Base-by-base conservation (phyloP, 2,888 invertebrate genomes). In the Xanthorhoe spadicearia region DNA sequence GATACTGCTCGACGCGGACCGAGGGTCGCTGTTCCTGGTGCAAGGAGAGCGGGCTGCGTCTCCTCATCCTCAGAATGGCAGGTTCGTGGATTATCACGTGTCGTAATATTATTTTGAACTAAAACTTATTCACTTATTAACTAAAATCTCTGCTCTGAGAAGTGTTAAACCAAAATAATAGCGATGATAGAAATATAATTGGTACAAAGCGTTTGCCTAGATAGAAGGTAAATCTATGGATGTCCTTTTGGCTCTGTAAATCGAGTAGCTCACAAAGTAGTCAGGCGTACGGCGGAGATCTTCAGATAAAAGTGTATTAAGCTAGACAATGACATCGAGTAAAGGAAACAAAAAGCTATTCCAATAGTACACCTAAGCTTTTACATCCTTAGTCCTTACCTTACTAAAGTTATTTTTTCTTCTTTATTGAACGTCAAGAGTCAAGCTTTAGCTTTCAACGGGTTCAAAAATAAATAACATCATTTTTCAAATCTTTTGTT, bases 11-110 rank as follows among this genome's bases (percentile, higher is more conserved):
- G 97, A 98, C 83, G 98, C 98, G 13, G 99, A 99, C 88, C 94
- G 98, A 57, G 98, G 98, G 58, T 98, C 98, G 28, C 92, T 99
- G 80, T 99, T 99, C 92, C 94, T 98, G 78, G 97, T 98, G 65
- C 97, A 97, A 87, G 92, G 93, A 8, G 93, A 93, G 80, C 83
- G 89, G 73, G 86, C 86, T 54, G 83, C 88, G 1, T 82, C 92
- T 60, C 92, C 91, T 1, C 83, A 86, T 19, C 90, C 90, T 46
- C 93, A 92, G 76, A 92, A 90, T 81, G 90, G 92, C 83, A 90
- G 93, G 93, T 93, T 49, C 18, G 64, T 64, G 38, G 4, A 13
- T 9, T 32, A 32, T 6, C 8, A 32, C 7, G 5, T 28, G 5
- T 2, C 2, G 28, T 35, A 10, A 48, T 28, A n/a, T n/a, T n/a